phyloP scores from a whole-genome alignment of 2,888 invertebrate species.

The Anagyrus pseudococci region DNA sequence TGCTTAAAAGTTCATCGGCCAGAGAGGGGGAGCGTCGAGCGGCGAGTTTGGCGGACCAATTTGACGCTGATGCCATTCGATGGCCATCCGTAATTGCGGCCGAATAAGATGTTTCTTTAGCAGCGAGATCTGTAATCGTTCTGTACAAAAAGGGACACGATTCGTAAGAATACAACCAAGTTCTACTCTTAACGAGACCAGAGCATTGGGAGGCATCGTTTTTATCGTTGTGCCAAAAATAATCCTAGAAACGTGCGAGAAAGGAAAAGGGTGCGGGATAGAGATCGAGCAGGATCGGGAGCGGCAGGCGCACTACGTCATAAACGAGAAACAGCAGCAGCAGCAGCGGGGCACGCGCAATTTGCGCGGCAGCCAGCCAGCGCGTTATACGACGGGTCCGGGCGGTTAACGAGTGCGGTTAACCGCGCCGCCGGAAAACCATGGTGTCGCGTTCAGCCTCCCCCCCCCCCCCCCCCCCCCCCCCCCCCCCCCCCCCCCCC shows the following conservation, averaged over 20 bases:
- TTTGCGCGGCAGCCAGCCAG: conserved; percentile 44
- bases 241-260: too few relatives aligned
- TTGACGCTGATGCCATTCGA: too few relatives aligned
- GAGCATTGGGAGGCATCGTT: too few relatives aligned
- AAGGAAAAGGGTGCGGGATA: conserved; percentile 1
- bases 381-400: conserved; percentile 56
- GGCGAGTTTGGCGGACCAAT: too few relatives aligned
- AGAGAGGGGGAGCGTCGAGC: too few relatives aligned
- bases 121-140: too few relatives aligned
- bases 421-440: conserved; percentile 59
- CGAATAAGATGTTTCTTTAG: too few relatives aligned
- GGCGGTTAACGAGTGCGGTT: conserved; percentile 62
- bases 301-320: conserved; percentile 37
- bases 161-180: too few relatives aligned
- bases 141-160: too few relatives aligned
- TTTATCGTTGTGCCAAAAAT: too few relatives aligned
- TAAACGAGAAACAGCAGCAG: conserved; percentile 26
- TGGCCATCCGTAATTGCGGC: too few relatives aligned
- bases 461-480: conserved; percentile 3
- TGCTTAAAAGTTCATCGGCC: too few relatives aligned
- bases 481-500: conserved; percentile 32
- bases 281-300: neutral
- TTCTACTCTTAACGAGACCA: neutral
- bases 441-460: conserved; percentile 55
- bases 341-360: conserved; percentile 42